Base-by-base conservation (phyloP, 2,888 invertebrate species). In the Germaria angustata region DNA sequence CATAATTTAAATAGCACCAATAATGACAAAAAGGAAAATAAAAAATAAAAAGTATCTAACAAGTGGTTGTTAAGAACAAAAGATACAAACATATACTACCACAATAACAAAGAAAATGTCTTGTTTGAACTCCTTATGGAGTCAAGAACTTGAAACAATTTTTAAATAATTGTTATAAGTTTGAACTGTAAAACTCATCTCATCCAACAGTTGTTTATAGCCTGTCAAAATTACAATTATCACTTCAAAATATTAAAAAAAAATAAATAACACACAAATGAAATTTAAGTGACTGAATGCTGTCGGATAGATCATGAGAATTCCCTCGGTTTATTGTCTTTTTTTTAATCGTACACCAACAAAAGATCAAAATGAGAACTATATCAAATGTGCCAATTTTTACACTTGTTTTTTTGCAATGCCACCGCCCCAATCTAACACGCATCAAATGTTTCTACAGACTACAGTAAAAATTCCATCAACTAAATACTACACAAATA, bases 1-100 rank as follows among this genome's bases (percentile, higher is more conserved):
- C 86, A 84, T 80, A 86, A 81, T 86, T 85, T 84, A 75, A 73
- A 83, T 51, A 46, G 53, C 73, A 63, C 63, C n/a, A 61, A 39
- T 55, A 44, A 49, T 17, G 20, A 32, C 32, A 71, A 22, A 39
- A 5, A 57, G 44, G 17, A 59, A 36, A 59, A 61, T 4, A 46
- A 6, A 32, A 28, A 41, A 15, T 15, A 17, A 34, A 55, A 44
- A 49, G 17, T 59, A 53, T 59, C 59, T 65, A 53, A 72, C 59
- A 80, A 71, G 66, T 71, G 51, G 28, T 80, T 71, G 41, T 79
- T 76, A 55, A 63, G 39, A 65, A 44, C 46, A 15, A 49, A 17
- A 59, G 46, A 61, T 72, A 61, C 49, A 71, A 39, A 8, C 11
- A 13, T 20, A 55, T 15, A 41, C 15, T 36, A n/a, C 7, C 13